These are phyloP conservation scores for Mungos mungo DNA, from an alignment of 2,113 vertebrate species.

Conservation along the genomic window DNA sequence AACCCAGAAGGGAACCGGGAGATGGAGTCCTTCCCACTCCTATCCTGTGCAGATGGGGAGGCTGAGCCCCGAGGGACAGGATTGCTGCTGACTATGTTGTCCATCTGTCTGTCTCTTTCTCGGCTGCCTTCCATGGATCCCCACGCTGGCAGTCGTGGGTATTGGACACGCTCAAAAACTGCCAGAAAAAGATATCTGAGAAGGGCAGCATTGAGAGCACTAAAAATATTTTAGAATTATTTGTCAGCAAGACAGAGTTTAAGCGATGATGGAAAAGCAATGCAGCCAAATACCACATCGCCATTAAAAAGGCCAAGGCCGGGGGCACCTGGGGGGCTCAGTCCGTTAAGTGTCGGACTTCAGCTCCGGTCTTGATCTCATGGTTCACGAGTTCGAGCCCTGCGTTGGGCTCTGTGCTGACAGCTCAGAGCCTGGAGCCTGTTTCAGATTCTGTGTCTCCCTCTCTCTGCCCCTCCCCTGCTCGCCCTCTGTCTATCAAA, in stretches of 20 bases:
- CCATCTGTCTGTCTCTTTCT: neutral
- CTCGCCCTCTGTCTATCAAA: too few relatives aligned
- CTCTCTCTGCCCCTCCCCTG: too few relatives aligned
- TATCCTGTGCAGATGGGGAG: neutral
- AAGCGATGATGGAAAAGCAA: neutral
- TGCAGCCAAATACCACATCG: neutral
- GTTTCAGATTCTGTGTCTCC: too few relatives aligned
- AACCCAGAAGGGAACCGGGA: neutral
- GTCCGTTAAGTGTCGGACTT: too few relatives aligned
- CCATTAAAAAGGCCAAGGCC: neutral
- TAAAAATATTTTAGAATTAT: neutral
- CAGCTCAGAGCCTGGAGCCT: too few relatives aligned
- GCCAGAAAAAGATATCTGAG: neutral
- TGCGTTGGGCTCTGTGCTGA: too few relatives aligned
- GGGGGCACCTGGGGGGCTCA: too few relatives aligned
- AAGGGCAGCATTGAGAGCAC: neutral
- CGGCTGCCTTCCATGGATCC: neutral
- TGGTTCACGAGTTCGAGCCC: too few relatives aligned
- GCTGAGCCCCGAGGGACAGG: neutral
- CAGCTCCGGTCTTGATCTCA: too few relatives aligned
- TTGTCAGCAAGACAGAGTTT: neutral
- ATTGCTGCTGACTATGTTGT: fast-evolving
- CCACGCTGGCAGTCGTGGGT: neutral
- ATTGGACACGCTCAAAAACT: neutral
- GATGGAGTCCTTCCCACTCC: neutral